Base-by-base conservation (phyloP, 2,797 vertebrate genomes). In the Apogon hyalosoma region DNA sequence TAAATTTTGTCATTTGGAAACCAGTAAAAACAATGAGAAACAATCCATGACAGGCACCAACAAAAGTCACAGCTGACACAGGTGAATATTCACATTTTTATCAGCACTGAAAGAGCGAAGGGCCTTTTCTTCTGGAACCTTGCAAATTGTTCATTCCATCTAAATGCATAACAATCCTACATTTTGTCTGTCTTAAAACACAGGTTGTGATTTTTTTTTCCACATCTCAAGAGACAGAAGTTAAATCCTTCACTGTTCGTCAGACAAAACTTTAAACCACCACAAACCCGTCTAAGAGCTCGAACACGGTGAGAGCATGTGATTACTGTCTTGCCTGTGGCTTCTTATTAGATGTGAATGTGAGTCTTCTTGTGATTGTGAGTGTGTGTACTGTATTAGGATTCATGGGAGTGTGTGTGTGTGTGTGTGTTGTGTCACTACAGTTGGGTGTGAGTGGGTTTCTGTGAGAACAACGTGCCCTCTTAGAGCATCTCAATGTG, bases 401-500 rank as follows among this genome's bases (percentile, higher is more conserved):
- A 81, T 28, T 28, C 24, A 28, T 28, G 24, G 24, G 4, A 28
- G 24, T 74, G 51, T 80, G 73, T 55, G 11, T 36, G 55, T 50
- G 73, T 75, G 74, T 65, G 63, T 74, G 70, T 61, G 63, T 59
- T 75, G 63, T 80, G 83, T 73, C 75, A 73, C 80, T 67, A 53
- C 55, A 60, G 62, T 70, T 67, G 55, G 54, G 46, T 45, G 45
- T 68, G 33, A 55, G 67, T 68, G 75, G 72, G 71, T 62, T 76
- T 83, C 78, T 62, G 62, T 73, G 70, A 83, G 83, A 85, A 80
- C 84, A 87, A 77, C 63, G 77, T 83, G 78, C 83, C 90, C 85
- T 89, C 79, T 69, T 75, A 55, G 69, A 88, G 80, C 82, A 86
- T 80, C 80, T 88, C 86, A 90, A 88, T 87, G 88, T 80, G 83